phyloP scores from a whole-genome alignment of 1,140 invertebrate genomes.

The Drosophila aff. region DNA sequence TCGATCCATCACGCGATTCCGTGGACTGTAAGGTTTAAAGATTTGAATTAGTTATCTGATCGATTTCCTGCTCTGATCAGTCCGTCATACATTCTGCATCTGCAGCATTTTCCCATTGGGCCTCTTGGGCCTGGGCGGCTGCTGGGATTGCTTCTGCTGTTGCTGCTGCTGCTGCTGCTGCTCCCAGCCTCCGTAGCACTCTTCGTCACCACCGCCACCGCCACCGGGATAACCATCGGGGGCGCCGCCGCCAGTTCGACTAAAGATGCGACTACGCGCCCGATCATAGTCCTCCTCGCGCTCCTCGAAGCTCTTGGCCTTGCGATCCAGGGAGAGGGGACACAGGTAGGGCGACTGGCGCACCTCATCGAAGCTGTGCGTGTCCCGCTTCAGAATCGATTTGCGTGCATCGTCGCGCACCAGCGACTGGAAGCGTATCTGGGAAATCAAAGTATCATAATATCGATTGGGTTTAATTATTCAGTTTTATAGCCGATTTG shows the following conservation, averaged over 20 bases:
- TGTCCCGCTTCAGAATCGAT: constrained; percentile 94
- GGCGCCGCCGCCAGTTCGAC: constrained; percentile 84
- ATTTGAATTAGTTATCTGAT: neutral
- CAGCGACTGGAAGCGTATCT: constrained; percentile 88
- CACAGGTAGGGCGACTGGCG: constrained; percentile 77
- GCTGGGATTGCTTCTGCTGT: constrained; percentile 54
- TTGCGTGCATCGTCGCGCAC: constrained; percentile 89
- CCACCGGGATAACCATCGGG: constrained; percentile 67
- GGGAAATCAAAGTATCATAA: neutral
- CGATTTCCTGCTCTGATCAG: accelerated
- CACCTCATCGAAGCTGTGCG: constrained; percentile 91
- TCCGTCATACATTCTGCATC: constrained; percentile 72
- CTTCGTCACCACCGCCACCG: constrained; percentile 47
- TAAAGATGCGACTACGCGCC: constrained; percentile 92
- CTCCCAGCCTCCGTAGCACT: constrained; percentile 67
- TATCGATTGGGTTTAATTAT: neutral
- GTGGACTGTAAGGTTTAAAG: constrained; percentile 84
- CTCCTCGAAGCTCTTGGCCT: constrained; percentile 96
- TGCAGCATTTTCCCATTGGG: constrained; percentile 82
- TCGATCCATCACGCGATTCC: constrained; percentile 85
- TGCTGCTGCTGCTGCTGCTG: constrained; percentile 61
- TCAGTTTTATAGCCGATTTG: neutral
- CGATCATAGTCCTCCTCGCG: constrained; percentile 95
- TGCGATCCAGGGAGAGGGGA: constrained; percentile 88
- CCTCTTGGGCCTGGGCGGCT: constrained; percentile 65